phyloP scores from a whole-genome alignment of 2,888 invertebrate species.

The Athetis lepigone region DNA sequence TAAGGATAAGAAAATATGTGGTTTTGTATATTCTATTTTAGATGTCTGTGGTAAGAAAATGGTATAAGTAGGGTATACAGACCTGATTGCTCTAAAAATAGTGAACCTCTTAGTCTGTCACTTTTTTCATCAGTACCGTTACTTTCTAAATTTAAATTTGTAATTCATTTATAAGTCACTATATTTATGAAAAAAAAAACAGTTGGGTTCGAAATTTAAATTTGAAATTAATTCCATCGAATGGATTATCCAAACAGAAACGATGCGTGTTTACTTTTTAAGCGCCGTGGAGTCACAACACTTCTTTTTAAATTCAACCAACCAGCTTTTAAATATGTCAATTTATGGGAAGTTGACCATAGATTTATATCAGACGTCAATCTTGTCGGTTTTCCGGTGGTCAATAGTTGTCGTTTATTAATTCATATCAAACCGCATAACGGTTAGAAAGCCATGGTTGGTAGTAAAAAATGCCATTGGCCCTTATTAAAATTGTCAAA shows the following conservation, averaged over 20 bases:
- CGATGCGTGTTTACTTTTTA: not conserved
- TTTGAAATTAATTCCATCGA: slow-evolving; percentile 11
- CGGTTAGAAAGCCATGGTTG: slow-evolving; percentile 22
- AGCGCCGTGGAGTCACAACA: slow-evolving; percentile 2
- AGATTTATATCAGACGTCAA: slow-evolving; percentile 21
- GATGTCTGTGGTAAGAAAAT: not conserved
- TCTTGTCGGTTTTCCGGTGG: slow-evolving; percentile 43
- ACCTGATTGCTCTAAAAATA: not conserved
- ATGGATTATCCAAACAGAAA: slow-evolving; percentile 1
- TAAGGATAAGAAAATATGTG: not conserved
- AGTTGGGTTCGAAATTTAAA: not conserved
- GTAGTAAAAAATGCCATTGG: slow-evolving; percentile 9
- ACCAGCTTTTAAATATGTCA: slow-evolving; percentile 9
- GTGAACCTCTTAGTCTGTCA: not conserved
- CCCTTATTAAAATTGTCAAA: not conserved
- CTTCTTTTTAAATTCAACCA: slow-evolving; percentile 5
- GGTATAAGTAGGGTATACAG: not conserved
- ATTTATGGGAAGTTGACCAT: slow-evolving; percentile 15
- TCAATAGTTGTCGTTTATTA: slow-evolving; percentile 26
- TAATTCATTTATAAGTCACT: no score
- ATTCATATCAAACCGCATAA: slow-evolving; percentile 34
- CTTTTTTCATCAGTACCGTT: no score
- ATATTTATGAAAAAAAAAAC: not conserved
- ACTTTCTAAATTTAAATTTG: no score
- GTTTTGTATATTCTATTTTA: not conserved